phyloP scores from a whole-genome alignment of 2,888 invertebrate genomes.

The Orthosia gothica region DNA sequence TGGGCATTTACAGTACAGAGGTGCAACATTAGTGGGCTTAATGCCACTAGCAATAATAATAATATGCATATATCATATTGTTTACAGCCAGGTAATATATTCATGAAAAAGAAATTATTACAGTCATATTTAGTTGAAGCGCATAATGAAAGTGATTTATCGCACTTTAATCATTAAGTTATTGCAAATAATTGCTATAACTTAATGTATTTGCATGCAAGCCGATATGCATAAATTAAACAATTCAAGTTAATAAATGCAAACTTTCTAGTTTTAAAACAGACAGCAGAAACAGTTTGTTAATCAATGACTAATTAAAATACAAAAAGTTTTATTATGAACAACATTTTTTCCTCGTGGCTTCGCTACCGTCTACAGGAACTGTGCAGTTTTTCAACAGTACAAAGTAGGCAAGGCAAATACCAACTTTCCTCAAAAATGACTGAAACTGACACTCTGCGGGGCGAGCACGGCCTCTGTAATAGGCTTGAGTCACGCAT shows the following conservation, averaged over 20 bases:
- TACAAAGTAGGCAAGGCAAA: no score
- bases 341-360: no score
- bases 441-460: no score
- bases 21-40: background rate
- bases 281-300: background rate
- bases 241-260: constrained; percentile 6
- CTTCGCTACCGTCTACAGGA: no score
- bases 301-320: no score
- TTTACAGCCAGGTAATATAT: background rate
- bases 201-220: constrained; percentile 28
- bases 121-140: background rate
- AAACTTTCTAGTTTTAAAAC: constrained; percentile 5
- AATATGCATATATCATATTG: background rate
- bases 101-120: background rate
- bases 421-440: no score
- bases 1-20: no score
- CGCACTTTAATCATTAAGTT: background rate
- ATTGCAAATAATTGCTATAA: no score
- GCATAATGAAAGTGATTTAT: background rate
- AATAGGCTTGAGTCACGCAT: no score
- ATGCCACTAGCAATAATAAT: background rate
- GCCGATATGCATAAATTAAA: background rate
- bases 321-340: no score
- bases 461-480: no score
- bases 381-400: no score